Conservation (phyloP, 2,888 invertebrate genomes). For the Branchipolynoe longqiensis region DNA sequence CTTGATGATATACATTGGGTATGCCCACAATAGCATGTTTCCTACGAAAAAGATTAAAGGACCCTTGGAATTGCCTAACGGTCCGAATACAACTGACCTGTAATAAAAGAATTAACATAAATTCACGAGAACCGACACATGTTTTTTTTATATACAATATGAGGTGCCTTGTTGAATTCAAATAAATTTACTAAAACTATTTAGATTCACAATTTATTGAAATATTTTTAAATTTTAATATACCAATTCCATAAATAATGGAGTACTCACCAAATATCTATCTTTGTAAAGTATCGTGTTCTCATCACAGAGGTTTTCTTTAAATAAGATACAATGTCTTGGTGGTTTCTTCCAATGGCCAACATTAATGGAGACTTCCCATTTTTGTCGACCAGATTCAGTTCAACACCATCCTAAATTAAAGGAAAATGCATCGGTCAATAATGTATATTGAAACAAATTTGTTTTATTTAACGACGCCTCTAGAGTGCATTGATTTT, state of each 20-base stretch:
- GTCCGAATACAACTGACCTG: constrained; percentile 92
- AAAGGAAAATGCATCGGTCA: constrained; percentile 59
- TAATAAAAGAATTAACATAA: constrained; percentile 67
- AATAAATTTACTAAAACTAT: no score
- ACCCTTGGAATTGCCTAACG: constrained; percentile 94
- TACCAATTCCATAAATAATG: no score
- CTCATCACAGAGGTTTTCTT: constrained; percentile 90
- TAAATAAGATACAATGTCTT: constrained; percentile 90
- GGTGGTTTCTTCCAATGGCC: constrained; percentile 93
- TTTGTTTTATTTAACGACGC: no score
- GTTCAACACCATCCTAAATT: constrained; percentile 90
- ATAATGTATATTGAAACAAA: no score
- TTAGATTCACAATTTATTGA: no score
- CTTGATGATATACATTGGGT: constrained; percentile 95
- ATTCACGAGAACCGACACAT: no score
- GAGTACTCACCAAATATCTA: constrained; percentile 88
- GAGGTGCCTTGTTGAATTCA: no score
- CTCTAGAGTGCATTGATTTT: no score
- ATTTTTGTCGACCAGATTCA: constrained; percentile 94
- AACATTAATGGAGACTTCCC: constrained; percentile 95
- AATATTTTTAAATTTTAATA: no score
- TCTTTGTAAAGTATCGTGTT: constrained; percentile 92
- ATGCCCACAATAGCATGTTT: constrained; percentile 93
- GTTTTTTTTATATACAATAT: no score
- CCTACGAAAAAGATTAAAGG: constrained; percentile 92